Evolutionary conservation across 2,113 vertebrate species (phyloP), one percentile per base, ranked within the genome.

Genomic region (Peromyscus leucopus): DNA sequence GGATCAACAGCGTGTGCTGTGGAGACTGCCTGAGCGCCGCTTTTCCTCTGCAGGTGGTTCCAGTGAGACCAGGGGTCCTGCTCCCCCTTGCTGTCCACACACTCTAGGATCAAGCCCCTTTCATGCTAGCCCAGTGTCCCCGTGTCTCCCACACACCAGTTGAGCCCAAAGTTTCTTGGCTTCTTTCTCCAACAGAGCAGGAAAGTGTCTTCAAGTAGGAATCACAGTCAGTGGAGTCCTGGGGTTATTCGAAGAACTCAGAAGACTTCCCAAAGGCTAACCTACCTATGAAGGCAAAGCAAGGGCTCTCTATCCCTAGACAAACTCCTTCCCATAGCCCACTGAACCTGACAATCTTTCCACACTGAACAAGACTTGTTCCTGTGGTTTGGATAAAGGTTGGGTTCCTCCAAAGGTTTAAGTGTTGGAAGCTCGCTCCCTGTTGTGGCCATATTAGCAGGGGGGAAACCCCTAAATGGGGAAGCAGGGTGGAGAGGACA

Each of bases 331-430:
- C 67, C 63, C 42, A 22, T 2, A 71, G n/a, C 15, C 72, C 48
- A 24, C 48, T 94, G 63, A 65, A 11, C 78, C 57, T 84, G 39
- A 82, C 93, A 91, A 46, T 79, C 33, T 36, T 76, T 78, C 48
- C 31, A 59, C 11, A 61, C 0, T 8, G 16, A 42, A 61, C 75
- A 85, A 61, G 42, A 33, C 39, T 48, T n/a, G 17, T 93, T 74
- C n/a, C 31, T 51, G 13, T 31, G 22, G 33, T 31, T 78, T 82
- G 22, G 74, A 42, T 71, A 59, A 46, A 24, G 48, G 39, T 46
- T 55, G 21, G 31, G 3, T 69, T 89, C 7, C 26, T 79, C 19
- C 39, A 74, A 85, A 74, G 55, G 28, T n/a, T 42, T 21, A 55
- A 15, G 21, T 93, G 10, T 89, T 46, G 2, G n/a, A 79, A 46